phyloP scores from a whole-genome alignment of 1,140 invertebrate genomes.

The Agrypnia vestita region DNA sequence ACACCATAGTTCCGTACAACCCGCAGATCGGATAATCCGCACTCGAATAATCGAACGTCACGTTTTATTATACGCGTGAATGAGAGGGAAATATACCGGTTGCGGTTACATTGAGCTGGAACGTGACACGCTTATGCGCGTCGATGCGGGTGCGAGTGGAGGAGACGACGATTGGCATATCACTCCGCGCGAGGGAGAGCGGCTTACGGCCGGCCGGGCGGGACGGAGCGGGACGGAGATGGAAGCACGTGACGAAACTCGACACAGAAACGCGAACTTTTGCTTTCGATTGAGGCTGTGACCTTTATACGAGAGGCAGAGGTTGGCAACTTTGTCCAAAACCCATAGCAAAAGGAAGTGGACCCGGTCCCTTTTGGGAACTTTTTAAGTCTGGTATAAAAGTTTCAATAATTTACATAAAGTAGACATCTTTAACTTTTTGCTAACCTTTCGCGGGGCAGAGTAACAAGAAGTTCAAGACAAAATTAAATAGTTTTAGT shows the following conservation, averaged over 20 bases:
- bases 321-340: background rate
- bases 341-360: background rate
- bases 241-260: slow-evolving; percentile 52
- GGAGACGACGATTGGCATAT: background rate
- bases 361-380: too few relatives aligned
- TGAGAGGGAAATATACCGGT: background rate
- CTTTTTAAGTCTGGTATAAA: too few relatives aligned
- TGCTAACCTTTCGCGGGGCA: too few relatives aligned
- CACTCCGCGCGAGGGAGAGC: slow-evolving; percentile 40
- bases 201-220: background rate
- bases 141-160: background rate
- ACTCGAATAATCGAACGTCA: background rate
- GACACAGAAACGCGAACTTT: slow-evolving; percentile 57
- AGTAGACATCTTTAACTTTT: too few relatives aligned
- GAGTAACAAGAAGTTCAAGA: too few relatives aligned
- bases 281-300: slow-evolving; percentile 59
- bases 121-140: background rate
- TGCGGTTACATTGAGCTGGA: background rate
- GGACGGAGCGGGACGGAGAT: slow-evolving; percentile 32
- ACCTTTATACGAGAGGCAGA: slow-evolving; percentile 47
- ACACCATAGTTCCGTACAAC: too few relatives aligned
- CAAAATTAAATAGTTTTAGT: too few relatives aligned
- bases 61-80: background rate
- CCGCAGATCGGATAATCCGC: background rate
- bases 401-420: too few relatives aligned